Evolutionary conservation across 2,797 vertebrate species (phyloP).

Genomic region (Thamnophis elegans): DNA sequence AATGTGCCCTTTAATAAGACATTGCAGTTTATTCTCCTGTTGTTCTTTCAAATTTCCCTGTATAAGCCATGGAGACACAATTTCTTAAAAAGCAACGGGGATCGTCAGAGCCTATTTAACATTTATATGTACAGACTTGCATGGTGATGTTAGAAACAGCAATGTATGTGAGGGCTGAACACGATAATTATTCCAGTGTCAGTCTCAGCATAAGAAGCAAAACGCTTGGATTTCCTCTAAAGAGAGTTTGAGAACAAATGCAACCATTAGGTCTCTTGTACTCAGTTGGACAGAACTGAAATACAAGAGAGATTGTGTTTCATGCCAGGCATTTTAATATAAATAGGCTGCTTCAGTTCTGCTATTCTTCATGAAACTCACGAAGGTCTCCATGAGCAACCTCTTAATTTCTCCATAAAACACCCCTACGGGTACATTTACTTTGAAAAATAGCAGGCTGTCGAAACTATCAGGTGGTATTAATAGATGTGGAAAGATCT

Average conservation of each 20-base stretch:
- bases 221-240: not conserved
- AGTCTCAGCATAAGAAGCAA: not conserved
- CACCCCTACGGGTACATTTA: not conserved
- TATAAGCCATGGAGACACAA: conserved; percentile 4
- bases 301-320: not conserved
- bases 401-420: not conserved
- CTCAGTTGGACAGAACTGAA: not conserved
- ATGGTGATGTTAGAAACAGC: not conserved
- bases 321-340: not conserved
- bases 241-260: not conserved
- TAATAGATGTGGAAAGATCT: not conserved
- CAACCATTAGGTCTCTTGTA: not conserved
- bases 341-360: not conserved
- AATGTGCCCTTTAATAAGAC: conserved; percentile 28
- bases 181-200: not conserved
- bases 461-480: not conserved
- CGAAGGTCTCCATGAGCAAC: not conserved
- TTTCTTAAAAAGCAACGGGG: conserved; percentile 14
- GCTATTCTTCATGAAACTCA: not conserved
- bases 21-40: conserved; percentile 18
- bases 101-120: conserved; percentile 5
- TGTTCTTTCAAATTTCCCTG: conserved; percentile 25
- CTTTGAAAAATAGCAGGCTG: not conserved
- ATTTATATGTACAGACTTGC: conserved; percentile 11
- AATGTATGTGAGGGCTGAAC: not conserved